Evolutionary conservation across 1,140 invertebrate species (phyloP).

Genomic region (Pemphigus obesinymphae): DNA sequence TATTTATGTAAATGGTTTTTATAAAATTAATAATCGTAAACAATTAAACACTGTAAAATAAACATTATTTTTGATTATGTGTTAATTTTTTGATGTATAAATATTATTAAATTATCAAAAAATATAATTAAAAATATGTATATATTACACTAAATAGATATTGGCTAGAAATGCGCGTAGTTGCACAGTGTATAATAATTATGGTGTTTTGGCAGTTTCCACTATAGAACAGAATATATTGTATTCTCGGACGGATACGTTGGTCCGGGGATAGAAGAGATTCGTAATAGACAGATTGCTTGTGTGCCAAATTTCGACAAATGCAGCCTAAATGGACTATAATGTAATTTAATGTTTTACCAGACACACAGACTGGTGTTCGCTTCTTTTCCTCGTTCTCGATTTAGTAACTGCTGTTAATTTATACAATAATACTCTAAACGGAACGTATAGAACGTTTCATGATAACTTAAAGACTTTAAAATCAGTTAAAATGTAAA

Average conservation of each 20-base stretch:
- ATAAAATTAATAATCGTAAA: too few relatives aligned
- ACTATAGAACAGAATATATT: background rate
- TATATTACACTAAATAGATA: background rate
- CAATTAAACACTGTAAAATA: background rate
- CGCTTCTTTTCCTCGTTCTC: background rate
- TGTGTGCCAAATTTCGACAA: slow-evolving; percentile 36
- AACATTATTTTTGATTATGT: background rate
- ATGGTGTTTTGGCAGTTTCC: slow-evolving; percentile 25
- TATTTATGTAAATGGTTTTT: too few relatives aligned
- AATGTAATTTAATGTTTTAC: slow-evolving; percentile 9
- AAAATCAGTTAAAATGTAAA: too few relatives aligned
- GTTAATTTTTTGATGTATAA: background rate
- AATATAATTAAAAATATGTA: background rate
- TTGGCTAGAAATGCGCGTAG: slow-evolving; percentile 8
- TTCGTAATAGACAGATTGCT: slow-evolving; percentile 22
- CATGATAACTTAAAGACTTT: too few relatives aligned
- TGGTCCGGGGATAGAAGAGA: background rate
- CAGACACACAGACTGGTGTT: slow-evolving; percentile 9
- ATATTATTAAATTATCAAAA: background rate
- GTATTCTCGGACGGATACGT: slow-evolving; percentile 7
- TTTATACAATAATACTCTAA: background rate
- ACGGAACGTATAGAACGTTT: too few relatives aligned
- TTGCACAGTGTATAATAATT: slow-evolving; percentile 1
- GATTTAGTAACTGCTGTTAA: background rate
- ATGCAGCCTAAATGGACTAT: slow-evolving; percentile 12